Percentiles rank a stretch among this genome's conserved stretches.
phyloP scores from a whole-genome alignment of 2,113 vertebrate genomes.

The Coreoperca whiteheadi region DNA sequence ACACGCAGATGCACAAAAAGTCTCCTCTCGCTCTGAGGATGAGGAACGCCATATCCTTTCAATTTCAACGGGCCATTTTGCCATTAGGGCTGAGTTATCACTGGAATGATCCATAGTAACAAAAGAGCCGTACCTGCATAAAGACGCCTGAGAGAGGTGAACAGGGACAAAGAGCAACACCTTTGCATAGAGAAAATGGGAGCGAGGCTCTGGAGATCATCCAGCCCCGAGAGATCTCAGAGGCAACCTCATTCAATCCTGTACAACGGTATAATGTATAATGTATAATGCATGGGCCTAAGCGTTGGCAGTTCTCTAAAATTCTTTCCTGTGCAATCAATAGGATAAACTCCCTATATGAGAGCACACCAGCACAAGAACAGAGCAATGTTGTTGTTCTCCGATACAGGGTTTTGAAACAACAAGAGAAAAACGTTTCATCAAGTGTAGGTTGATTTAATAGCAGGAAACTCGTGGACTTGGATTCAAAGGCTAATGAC shows the following conservation, averaged over 20 bases:
- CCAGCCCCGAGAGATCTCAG: constrained; percentile 25
- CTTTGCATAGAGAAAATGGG: constrained; percentile 37
- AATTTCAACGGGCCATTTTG: constrained; percentile 39
- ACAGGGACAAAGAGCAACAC: constrained; percentile 49
- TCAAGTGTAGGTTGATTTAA: constrained; percentile 18
- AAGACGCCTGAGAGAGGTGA: constrained; percentile 38
- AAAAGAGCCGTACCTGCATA: constrained; percentile 32
- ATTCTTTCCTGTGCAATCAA: constrained; percentile 27
- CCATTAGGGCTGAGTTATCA: constrained; percentile 41
- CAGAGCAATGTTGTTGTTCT: neutral
- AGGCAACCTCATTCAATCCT: constrained; percentile 8
- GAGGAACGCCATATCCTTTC: constrained; percentile 45
- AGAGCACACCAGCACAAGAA: neutral
- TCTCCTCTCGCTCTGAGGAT: constrained; percentile 50
- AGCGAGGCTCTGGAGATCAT: constrained; percentile 37
- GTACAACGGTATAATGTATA: neutral
- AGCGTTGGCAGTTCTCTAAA: constrained; percentile 13
- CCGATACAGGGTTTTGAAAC: neutral
- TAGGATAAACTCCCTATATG: constrained; percentile 13
- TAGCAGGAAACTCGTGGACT: neutral
- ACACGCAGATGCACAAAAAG: constrained; percentile 23
- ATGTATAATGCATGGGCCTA: constrained; percentile 46
- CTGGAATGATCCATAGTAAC: constrained; percentile 45
- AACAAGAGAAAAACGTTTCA: neutral
- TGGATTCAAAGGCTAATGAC: constrained; percentile 15